phyloP scores from a whole-genome alignment of 2,888 invertebrate genomes.

The Hirtodrosophila cameraria region DNA sequence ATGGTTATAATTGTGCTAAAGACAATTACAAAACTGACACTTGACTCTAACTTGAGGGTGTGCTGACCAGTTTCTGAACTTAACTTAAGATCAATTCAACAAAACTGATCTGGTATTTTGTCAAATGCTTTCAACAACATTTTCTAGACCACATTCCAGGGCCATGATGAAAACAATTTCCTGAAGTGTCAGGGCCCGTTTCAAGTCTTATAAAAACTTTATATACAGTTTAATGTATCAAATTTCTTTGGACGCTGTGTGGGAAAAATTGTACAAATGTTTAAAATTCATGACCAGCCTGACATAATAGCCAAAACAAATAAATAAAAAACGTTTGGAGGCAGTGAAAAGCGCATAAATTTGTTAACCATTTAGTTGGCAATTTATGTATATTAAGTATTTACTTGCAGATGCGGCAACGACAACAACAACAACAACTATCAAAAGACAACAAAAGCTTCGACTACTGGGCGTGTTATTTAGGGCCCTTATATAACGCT shows the following conservation, averaged over 20 bases:
- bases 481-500: conserved; percentile 54
- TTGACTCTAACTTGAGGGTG: conserved; percentile 48
- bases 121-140: conserved; percentile 44
- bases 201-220: conserved; percentile 5
- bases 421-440: conserved; percentile 26
- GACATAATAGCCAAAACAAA: conserved; percentile 47
- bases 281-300: conserved; percentile 22
- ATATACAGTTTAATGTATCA: conserved; percentile 7
- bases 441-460: conserved; percentile 1
- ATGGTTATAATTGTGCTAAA: conserved; percentile 57
- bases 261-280: conserved; percentile 22
- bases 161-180: conserved; percentile 26
- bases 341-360: conserved; percentile 61
- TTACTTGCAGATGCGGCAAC: conserved; percentile 29
- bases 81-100: not conserved
- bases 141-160: conserved; percentile 49
- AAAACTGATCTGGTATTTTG: conserved; percentile 31
- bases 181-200: conserved; percentile 16
- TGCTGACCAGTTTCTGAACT: conserved; percentile 30
- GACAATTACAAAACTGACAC: conserved; percentile 48
- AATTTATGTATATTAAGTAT: conserved; percentile 25
- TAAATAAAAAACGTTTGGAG: conserved; percentile 51
- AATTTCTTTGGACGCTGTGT: conserved; percentile 13
- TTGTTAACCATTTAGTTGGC: conserved; percentile 61
- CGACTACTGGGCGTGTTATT: conserved; percentile 67